Evolutionary conservation across 2,888 invertebrate genomes (phyloP).

Genomic region (Campopleginae sp.): DNA sequence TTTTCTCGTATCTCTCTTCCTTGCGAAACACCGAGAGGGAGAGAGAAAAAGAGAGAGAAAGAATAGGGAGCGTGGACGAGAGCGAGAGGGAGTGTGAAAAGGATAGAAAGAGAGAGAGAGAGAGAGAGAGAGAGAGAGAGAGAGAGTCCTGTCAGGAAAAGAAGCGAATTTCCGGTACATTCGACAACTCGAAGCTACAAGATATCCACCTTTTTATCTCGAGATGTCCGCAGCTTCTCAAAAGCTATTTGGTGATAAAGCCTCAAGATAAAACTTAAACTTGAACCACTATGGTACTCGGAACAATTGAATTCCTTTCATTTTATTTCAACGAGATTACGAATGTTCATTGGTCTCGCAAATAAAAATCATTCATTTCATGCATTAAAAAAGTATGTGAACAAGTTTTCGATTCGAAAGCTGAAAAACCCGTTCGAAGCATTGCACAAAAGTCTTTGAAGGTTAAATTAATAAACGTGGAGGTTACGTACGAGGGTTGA

Average conservation of each 20-base stretch:
- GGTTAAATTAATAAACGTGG: slow-evolving; percentile 9
- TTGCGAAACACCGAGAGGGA: not conserved
- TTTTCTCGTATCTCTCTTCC: slow-evolving; percentile 21
- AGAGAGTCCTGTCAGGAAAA: slow-evolving; percentile 16
- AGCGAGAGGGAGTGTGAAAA: not conserved
- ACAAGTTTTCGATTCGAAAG: not conserved
- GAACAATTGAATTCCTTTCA: slow-evolving; percentile 11
- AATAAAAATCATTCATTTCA: not conserved
- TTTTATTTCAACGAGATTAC: not conserved
- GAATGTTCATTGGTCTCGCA: not conserved
- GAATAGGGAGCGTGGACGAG: not conserved
- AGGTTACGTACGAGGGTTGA: not conserved
- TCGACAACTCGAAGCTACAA: slow-evolving; percentile 33
- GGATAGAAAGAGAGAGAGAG: not conserved
- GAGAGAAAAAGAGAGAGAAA: not conserved
- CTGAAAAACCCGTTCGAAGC: not conserved
- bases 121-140: not conserved
- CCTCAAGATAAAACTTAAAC: slow-evolving; percentile 9
- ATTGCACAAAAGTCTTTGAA: not conserved
- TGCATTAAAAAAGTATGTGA: not conserved
- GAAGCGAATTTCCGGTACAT: slow-evolving; percentile 61
- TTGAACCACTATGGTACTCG: not conserved
- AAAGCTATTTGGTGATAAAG: not conserved
- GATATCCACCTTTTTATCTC: slow-evolving; percentile 43
- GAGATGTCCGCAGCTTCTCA: slow-evolving; percentile 10